phyloP scores from a whole-genome alignment of 1,140 invertebrate genomes.

The Drosophila saltans region DNA sequence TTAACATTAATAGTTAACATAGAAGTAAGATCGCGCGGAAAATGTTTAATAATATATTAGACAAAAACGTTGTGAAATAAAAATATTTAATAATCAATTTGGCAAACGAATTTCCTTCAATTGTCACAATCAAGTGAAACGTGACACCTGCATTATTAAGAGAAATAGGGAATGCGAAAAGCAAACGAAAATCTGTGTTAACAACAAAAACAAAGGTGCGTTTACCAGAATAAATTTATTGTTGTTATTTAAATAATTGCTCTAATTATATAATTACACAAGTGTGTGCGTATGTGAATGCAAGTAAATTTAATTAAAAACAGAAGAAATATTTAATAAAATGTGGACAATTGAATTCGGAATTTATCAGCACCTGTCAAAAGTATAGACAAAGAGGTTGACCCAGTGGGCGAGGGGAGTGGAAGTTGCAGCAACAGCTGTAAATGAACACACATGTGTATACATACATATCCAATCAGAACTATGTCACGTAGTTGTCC shows the following conservation, averaged over 20 bases:
- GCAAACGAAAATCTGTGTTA: slow-evolving; percentile 66
- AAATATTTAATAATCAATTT: slow-evolving; percentile 33
- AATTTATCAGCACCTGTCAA: background rate
- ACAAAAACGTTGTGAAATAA: slow-evolving; percentile 32
- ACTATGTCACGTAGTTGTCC: slow-evolving; percentile 41
- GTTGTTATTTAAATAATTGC: slow-evolving; percentile 43
- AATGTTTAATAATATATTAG: slow-evolving; percentile 47
- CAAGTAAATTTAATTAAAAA: slow-evolving; percentile 3
- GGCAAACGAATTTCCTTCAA: background rate
- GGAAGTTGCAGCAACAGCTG: slow-evolving; percentile 59
- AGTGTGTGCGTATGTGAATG: slow-evolving; percentile 19
- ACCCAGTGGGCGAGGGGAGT: too few relatives aligned
- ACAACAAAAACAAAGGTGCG: slow-evolving; percentile 60
- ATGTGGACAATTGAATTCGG: background rate
- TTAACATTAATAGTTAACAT: slow-evolving; percentile 29
- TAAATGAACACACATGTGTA: slow-evolving; percentile 17
- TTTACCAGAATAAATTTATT: slow-evolving; percentile 53
- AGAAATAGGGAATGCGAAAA: slow-evolving; percentile 8
- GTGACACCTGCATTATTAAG: slow-evolving; percentile 21
- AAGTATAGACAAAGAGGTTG: background rate
- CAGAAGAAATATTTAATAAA: background rate
- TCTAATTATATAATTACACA: slow-evolving; percentile 63
- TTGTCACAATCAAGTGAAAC: slow-evolving; percentile 9
- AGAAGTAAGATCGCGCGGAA: slow-evolving; percentile 33
- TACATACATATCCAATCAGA: slow-evolving; percentile 50